Evolutionary conservation across 2,888 invertebrate genomes (phyloP).

Genomic region (Crossocerus cetratus): DNA sequence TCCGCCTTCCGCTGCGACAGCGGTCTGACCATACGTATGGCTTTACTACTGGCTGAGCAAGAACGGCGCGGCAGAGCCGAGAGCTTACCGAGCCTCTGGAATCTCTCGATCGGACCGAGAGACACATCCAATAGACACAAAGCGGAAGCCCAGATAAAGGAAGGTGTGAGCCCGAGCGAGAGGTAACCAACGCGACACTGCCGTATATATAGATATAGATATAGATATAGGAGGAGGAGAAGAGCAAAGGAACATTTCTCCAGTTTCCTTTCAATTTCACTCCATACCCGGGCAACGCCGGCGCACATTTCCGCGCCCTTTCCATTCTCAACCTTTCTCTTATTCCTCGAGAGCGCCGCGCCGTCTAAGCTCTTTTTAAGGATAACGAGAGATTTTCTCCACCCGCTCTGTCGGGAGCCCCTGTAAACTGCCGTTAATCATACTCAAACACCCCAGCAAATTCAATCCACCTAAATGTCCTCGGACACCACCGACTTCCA

Average conservation of each 20-base stretch:
- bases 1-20: slow-evolving; percentile 14
- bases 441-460: slow-evolving; percentile 13
- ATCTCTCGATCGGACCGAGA: too few species aligned
- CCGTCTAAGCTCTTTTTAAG: slow-evolving; percentile 28
- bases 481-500: too few species aligned
- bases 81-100: slow-evolving; percentile 36
- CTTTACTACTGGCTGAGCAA: slow-evolving; percentile 45
- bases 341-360: slow-evolving; percentile 26
- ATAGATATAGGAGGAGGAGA: too few species aligned
- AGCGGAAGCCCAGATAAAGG: not conserved
- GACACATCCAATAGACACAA: slow-evolving; percentile 7
- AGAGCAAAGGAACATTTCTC: slow-evolving; percentile 30
- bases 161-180: not conserved
- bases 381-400: slow-evolving; percentile 48
- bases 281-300: slow-evolving; percentile 27
- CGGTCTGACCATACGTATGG: slow-evolving; percentile 45
- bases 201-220: too few species aligned
- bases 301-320: slow-evolving; percentile 19
- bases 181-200: not conserved
- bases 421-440: slow-evolving; percentile 41
- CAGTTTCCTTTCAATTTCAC: slow-evolving; percentile 60
- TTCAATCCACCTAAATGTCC: not conserved
- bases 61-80: slow-evolving; percentile 35
- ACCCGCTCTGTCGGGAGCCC: slow-evolving; percentile 19
- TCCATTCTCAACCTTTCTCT: slow-evolving; percentile 10